phyloP scores from a whole-genome alignment of 2,797 vertebrate species.

The Xenentodon cancila region DNA sequence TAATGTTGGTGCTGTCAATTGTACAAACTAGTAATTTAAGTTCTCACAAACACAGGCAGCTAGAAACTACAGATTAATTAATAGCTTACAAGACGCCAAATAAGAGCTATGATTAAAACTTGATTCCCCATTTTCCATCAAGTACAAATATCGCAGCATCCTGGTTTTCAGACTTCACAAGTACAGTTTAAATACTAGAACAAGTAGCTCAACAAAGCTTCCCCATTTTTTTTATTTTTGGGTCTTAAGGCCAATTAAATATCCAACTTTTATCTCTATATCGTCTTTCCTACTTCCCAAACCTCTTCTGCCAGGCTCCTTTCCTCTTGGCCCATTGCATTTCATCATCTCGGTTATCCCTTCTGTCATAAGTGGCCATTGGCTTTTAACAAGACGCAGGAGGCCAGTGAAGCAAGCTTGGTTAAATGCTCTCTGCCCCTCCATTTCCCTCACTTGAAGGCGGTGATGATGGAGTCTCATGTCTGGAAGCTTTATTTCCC shows the following conservation, averaged over 20 bases:
- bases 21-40: too few species aligned
- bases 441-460: constrained; percentile 65
- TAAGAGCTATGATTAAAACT: too few species aligned
- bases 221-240: constrained; percentile 8
- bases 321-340: constrained; percentile 74
- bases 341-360: constrained; percentile 75
- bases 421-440: constrained; percentile 77
- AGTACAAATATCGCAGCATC: too few species aligned
- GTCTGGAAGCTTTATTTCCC: constrained; percentile 84
- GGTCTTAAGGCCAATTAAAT: constrained; percentile 28
- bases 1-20: too few species aligned
- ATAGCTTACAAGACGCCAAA: too few species aligned
- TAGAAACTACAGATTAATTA: too few species aligned
- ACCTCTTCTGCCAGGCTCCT: constrained; percentile 58
- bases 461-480: constrained; percentile 76
- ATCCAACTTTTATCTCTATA: constrained; percentile 38
- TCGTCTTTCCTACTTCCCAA: constrained; percentile 40
- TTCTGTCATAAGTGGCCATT: constrained; percentile 78
- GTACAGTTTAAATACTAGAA: too few species aligned
- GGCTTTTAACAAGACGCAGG: constrained; percentile 76
- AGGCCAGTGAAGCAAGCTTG: constrained; percentile 72
- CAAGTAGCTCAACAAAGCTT: too few species aligned
- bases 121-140: too few species aligned
- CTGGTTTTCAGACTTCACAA: too few species aligned
- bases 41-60: too few species aligned